Evolutionary conservation across 1,140 invertebrate species (phyloP).

Genomic region (Daktulosphaira vitifoliae): DNA sequence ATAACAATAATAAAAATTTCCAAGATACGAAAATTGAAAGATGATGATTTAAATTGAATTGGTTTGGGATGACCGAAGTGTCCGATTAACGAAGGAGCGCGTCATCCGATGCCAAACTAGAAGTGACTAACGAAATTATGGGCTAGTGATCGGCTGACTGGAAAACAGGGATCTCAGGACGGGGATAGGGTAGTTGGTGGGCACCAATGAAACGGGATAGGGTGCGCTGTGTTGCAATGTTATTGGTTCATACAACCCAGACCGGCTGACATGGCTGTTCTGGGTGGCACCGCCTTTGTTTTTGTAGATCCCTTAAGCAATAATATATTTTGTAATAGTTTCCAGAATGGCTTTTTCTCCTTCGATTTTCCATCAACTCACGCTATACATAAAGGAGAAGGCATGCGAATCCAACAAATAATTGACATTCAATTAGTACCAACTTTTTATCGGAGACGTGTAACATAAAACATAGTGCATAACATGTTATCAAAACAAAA

Average conservation of each 20-base stretch:
- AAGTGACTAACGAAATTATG: conserved; percentile 41
- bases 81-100: conserved; percentile 32
- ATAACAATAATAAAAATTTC: too few relatives aligned
- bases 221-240: conserved; percentile 8
- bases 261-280: conserved; percentile 13
- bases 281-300: conserved; percentile 19
- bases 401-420: too few relatives aligned
- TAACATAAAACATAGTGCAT: too few relatives aligned
- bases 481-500: too few relatives aligned
- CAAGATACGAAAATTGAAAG: neutral
- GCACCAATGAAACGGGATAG: conserved; percentile 22
- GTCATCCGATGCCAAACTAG: conserved; percentile 38
- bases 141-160: conserved; percentile 30
- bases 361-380: neutral
- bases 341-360: neutral
- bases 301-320: conserved; percentile 12
- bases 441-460: too few relatives aligned
- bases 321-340: conserved; percentile 10
- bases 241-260: conserved; percentile 10
- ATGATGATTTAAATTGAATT: conserved; percentile 35
- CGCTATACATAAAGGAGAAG: too few relatives aligned
- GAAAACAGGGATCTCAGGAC: conserved; percentile 18
- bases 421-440: too few relatives aligned
- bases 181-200: neutral
- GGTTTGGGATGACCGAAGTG: conserved; percentile 29